Evolutionary conservation across 2,113 vertebrate species (phyloP).

Genomic region (Dasyornis broadbenti): DNA sequence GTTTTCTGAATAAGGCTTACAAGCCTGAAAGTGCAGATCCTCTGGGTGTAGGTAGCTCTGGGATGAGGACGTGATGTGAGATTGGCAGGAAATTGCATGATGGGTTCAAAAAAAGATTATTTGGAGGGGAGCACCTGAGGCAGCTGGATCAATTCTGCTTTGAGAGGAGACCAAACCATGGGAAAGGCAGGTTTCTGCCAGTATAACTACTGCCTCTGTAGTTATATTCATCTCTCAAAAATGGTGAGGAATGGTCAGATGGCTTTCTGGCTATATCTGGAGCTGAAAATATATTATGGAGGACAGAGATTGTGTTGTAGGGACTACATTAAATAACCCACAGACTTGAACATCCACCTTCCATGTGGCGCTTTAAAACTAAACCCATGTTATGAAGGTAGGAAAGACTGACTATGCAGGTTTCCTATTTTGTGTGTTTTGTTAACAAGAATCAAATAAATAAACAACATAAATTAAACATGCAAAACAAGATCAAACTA

Average conservation of each 20-base stretch:
- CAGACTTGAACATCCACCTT: background rate
- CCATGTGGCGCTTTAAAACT: background rate
- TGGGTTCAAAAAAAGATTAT: accelerated
- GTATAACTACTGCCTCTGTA: too few species aligned
- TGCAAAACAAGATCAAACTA: background rate
- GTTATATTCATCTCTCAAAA: background rate
- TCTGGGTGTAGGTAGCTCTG: background rate
- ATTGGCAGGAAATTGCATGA: background rate
- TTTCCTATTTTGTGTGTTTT: background rate
- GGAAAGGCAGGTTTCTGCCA: background rate
- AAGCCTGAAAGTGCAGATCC: background rate
- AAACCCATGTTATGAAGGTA: background rate
- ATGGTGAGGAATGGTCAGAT: background rate
- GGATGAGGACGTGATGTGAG: background rate
- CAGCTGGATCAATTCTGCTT: background rate
- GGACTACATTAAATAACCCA: background rate
- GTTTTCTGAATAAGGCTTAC: background rate
- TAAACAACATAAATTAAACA: background rate
- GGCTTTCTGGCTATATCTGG: background rate
- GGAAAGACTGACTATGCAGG: background rate
- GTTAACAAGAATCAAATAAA: background rate
- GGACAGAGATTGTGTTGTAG: background rate
- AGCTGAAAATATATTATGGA: background rate
- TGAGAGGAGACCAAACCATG: background rate
- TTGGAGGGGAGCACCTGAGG: background rate